phyloP scores from a whole-genome alignment of 64 coral and sea anemone genomes.

The Platygyra sinensis region DNA sequence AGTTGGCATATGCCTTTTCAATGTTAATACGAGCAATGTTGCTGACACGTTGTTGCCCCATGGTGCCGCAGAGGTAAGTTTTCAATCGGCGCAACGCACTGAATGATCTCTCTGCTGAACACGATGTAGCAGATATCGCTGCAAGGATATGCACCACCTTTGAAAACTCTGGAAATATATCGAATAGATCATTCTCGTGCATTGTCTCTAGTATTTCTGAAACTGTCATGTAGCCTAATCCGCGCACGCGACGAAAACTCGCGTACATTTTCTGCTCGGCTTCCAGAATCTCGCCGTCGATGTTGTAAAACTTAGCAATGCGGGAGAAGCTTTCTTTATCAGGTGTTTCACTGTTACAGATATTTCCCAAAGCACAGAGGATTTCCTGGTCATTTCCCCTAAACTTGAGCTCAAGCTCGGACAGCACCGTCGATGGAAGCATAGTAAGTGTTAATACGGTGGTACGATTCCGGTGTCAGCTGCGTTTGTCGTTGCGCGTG shows the following conservation, averaged over 20 bases:
- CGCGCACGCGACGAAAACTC: background rate
- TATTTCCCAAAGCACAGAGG: too few species aligned
- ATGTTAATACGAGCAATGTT: slow-evolving; percentile 15
- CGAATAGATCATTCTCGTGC: slow-evolving; percentile 17
- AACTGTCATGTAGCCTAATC: slow-evolving; percentile 27
- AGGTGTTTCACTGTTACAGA: too few species aligned
- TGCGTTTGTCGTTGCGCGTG: too few species aligned
- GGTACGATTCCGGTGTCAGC: too few species aligned
- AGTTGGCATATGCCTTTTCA: slow-evolving; percentile 5
- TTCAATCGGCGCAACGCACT: slow-evolving; percentile 15
- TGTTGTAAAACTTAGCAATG: too few species aligned
- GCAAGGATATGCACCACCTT: background rate
- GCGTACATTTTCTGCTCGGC: too few species aligned
- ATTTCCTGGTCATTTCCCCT: too few species aligned
- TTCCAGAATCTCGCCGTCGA: too few species aligned
- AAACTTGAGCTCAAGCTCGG: too few species aligned
- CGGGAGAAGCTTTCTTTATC: too few species aligned
- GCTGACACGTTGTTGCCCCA: slow-evolving; percentile 36
- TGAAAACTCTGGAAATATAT: background rate
- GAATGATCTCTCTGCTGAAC: slow-evolving; percentile 29
- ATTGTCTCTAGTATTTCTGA: slow-evolving; percentile 23
- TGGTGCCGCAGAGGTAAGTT: slow-evolving; percentile 32
- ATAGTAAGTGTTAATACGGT: too few species aligned
- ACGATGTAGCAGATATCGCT: background rate
- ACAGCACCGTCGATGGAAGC: too few species aligned